Percentiles rank a stretch among this genome's conserved stretches.
These are phyloP conservation scores for Condylura cristata DNA, from an alignment of 2,113 vertebrate genomes.

Conservation along the genomic window DNA sequence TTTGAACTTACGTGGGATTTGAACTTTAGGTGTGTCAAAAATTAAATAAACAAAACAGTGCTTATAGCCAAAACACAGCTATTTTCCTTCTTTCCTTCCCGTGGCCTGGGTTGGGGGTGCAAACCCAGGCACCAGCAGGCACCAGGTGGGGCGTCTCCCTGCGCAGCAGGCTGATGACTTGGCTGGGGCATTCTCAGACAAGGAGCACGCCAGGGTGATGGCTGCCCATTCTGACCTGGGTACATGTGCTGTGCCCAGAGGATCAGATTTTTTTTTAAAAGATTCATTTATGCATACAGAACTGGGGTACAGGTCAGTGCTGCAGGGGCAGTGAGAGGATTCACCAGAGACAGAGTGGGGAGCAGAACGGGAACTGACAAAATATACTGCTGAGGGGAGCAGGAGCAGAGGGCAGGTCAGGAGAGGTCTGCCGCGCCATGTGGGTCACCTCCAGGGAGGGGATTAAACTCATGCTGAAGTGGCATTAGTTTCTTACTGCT, in stretches of 20 bases:
- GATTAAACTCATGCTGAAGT: no score
- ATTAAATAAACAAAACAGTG: background rate
- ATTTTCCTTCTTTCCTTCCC: background rate
- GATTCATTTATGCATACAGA: no score
- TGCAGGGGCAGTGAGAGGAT: no score
- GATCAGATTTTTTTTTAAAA: background rate
- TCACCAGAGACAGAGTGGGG: no score
- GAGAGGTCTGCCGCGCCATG: no score
- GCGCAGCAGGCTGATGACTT: background rate
- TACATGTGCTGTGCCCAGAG: background rate
- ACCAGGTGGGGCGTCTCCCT: background rate
- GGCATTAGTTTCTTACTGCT: no score
- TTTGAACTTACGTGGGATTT: background rate
- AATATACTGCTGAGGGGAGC: no score
- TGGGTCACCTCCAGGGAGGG: no score
- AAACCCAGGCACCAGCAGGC: background rate
- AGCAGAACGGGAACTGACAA: no score
- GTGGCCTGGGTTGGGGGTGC: background rate
- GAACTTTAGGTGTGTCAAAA: conserved; percentile 28
- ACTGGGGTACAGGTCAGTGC: no score
- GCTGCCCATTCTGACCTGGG: background rate
- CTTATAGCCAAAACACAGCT: background rate
- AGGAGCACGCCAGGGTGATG: background rate
- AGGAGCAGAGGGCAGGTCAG: no score
- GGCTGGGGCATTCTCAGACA: background rate